These are phyloP conservation scores for Melanotaenia pygmaea DNA, from an alignment of 2,797 vertebrate species.

Conservation along the genomic window DNA sequence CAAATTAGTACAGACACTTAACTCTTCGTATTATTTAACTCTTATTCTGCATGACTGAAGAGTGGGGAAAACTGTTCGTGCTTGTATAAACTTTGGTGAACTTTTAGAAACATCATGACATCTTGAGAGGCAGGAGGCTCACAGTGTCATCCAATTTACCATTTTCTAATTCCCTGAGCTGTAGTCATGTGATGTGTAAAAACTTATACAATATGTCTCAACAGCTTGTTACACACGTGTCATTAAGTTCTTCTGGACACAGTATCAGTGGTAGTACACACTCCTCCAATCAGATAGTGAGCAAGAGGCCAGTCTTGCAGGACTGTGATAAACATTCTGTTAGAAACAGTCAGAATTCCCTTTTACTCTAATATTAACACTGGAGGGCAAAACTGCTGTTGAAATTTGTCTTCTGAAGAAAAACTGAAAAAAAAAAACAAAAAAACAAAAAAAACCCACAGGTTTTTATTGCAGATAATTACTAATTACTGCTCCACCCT, in stretches of 20 bases:
- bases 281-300: conserved; percentile 62
- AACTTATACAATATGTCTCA: conserved; percentile 10
- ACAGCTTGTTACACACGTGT: background rate
- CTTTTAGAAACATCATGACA: background rate
- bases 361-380: background rate
- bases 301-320: conserved; percentile 39
- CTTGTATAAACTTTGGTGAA: background rate
- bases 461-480: conserved; percentile 32
- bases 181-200: conserved; percentile 19
- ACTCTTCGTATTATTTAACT: conserved; percentile 19
- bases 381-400: background rate
- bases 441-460: conserved; percentile 18
- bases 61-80: background rate
- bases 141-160: background rate
- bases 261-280: conserved; percentile 54
- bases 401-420: background rate
- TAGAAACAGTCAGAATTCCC: background rate
- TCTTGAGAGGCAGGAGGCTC: background rate
- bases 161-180: background rate
- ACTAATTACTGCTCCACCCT: background rate
- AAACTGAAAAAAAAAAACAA: conserved; percentile 13
- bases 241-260: conserved; percentile 15
- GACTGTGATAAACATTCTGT: conserved; percentile 58
- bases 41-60: conserved; percentile 1
- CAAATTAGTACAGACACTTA: conserved; percentile 24